Evolutionary conservation across 2,888 invertebrate genomes (phyloP).

Genomic region (Drosophila buzzatii): DNA sequence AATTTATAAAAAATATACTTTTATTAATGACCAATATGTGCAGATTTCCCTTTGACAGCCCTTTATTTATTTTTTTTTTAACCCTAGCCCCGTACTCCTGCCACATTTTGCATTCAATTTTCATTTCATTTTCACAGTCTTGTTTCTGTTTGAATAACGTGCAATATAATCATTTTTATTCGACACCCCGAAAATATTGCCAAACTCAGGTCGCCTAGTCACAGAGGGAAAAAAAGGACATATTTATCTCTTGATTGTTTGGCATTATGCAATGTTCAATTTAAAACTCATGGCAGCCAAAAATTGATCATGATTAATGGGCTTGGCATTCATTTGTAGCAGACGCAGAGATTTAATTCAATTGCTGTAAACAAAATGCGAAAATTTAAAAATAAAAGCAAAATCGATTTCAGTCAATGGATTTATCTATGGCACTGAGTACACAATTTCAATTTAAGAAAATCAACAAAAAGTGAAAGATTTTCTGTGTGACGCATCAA

Average conservation of each 20-base stretch:
- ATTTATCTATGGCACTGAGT: slow-evolving; percentile 27
- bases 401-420: slow-evolving; percentile 62
- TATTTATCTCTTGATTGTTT: slow-evolving; percentile 42
- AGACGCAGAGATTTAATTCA: slow-evolving; percentile 61
- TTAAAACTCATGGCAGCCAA: slow-evolving; percentile 45
- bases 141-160: slow-evolving; percentile 36
- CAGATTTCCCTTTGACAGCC: slow-evolving; percentile 70
- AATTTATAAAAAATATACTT: slow-evolving; percentile 31
- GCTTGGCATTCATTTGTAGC: slow-evolving; percentile 30
- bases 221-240: background rate
- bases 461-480: background rate
- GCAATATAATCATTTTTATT: slow-evolving; percentile 23
- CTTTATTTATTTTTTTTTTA: slow-evolving; percentile 66
- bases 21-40: slow-evolving; percentile 80
- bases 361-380: slow-evolving; percentile 49
- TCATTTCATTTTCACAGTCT: slow-evolving; percentile 53
- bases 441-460: slow-evolving; percentile 3
- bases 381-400: slow-evolving; percentile 23
- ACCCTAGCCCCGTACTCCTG: background rate
- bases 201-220: slow-evolving; percentile 24
- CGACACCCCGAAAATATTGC: slow-evolving; percentile 23
- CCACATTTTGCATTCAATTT: slow-evolving; percentile 33
- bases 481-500: background rate
- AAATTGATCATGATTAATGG: slow-evolving; percentile 65
- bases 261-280: slow-evolving; percentile 54